Evolutionary conservation across 2,888 invertebrate genomes (phyloP).

Genomic region (Euproctis similis): DNA sequence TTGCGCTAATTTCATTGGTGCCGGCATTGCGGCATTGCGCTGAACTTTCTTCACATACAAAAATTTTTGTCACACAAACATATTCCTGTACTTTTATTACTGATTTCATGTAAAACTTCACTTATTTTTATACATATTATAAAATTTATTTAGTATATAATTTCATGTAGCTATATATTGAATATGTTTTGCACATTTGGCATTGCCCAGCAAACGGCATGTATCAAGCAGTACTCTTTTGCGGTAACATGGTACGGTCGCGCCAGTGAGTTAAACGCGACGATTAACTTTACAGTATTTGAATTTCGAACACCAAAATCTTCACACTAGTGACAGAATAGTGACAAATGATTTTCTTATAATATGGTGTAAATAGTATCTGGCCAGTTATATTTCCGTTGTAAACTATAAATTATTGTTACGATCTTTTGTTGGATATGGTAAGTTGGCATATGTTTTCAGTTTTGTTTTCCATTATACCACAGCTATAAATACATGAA

Average conservation of each 20-base stretch:
- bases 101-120: too few relatives aligned
- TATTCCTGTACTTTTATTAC: too few relatives aligned
- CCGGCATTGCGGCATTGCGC: slow-evolving; percentile 26
- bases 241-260: slow-evolving; percentile 19
- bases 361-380: slow-evolving; percentile 2
- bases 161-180: too few relatives aligned
- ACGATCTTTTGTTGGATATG: slow-evolving; percentile 16
- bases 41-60: slow-evolving; percentile 23
- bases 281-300: too few relatives aligned
- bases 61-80: slow-evolving; percentile 12
- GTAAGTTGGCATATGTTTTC: slow-evolving; percentile 27
- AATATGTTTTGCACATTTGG: too few relatives aligned
- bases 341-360: slow-evolving; percentile 8
- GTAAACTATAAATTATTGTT: slow-evolving; percentile 9
- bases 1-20: slow-evolving; percentile 16
- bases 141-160: too few relatives aligned
- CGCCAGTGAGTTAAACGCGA: slow-evolving; percentile 14
- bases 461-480: slow-evolving; percentile 13
- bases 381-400: slow-evolving; percentile 7
- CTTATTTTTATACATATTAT: too few relatives aligned
- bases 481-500: too few relatives aligned
- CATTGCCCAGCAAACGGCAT: too few relatives aligned
- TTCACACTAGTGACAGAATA: slow-evolving; percentile 8
- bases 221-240: slow-evolving; percentile 19
- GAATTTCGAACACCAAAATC: slow-evolving; percentile 8